Evolutionary conservation across 2,888 invertebrate genomes (phyloP).

Genomic region (Drosophila macrospina): DNA sequence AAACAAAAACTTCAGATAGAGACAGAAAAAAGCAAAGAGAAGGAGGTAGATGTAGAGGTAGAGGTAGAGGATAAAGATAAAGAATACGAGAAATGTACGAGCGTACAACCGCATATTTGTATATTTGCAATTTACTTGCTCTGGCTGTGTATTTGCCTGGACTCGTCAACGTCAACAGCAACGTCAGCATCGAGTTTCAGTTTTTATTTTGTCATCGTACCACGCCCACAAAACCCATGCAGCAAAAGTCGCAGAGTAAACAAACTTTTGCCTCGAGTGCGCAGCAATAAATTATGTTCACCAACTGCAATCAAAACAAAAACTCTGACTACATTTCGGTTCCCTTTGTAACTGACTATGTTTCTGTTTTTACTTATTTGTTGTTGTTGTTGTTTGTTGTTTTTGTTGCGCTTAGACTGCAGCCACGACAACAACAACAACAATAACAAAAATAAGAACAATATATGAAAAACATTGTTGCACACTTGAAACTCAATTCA

Average conservation of each 20-base stretch:
- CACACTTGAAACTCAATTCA: conserved; percentile 73
- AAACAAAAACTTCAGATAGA: not conserved
- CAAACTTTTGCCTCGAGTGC: conserved; percentile 56
- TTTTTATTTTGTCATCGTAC: conserved; percentile 34
- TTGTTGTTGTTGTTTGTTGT: not conserved
- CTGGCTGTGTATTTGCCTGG: conserved; percentile 38
- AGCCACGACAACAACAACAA: not conserved
- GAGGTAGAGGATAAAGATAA: not conserved
- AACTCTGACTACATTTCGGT: conserved; percentile 49
- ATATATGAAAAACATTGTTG: conserved; percentile 47
- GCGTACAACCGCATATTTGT: conserved; percentile 40
- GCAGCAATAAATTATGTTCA: conserved; percentile 70
- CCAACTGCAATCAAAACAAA: conserved; percentile 72
- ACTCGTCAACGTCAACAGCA: conserved; percentile 36
- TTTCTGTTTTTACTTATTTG: conserved; percentile 12
- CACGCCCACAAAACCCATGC: conserved; percentile 23
- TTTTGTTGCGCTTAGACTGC: conserved; percentile 24
- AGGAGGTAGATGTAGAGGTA: not conserved
- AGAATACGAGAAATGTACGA: conserved; percentile 17
- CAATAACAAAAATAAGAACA: conserved; percentile 7
- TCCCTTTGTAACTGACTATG: conserved; percentile 23
- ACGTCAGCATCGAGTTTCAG: conserved; percentile 36
- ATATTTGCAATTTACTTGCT: conserved; percentile 55
- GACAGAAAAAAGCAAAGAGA: not conserved
- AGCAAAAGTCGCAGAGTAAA: conserved; percentile 48